Evolutionary conservation across 2,888 invertebrate genomes (phyloP).

Genomic region (Gymnoscelis rufifasciata): DNA sequence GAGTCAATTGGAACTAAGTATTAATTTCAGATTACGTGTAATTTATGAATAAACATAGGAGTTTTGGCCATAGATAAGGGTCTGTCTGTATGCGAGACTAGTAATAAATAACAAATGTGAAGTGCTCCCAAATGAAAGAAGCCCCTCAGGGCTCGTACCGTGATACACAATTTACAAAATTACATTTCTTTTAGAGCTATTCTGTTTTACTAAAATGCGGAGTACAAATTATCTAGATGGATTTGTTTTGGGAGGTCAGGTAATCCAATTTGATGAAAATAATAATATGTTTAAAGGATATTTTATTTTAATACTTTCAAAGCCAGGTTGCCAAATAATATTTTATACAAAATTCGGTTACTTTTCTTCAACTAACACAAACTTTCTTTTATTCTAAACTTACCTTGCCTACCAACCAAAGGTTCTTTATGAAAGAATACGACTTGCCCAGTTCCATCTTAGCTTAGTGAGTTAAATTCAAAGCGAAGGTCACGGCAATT

Average conservation of each 20-base stretch:
- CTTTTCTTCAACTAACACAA: too few relatives aligned
- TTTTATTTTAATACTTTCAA: too few relatives aligned
- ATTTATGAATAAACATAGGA: slow-evolving; percentile 7
- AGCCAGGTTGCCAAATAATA: too few relatives aligned
- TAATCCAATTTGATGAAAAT: slow-evolving; percentile 9
- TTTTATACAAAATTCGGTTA: too few relatives aligned
- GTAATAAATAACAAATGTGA: slow-evolving; percentile 44
- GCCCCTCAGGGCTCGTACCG: slow-evolving; percentile 37
- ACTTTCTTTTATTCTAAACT: too few relatives aligned
- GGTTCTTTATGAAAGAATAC: too few relatives aligned
- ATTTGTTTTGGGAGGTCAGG: slow-evolving; percentile 26
- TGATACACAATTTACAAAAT: slow-evolving; percentile 54
- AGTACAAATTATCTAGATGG: slow-evolving; percentile 39
- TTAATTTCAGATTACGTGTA: slow-evolving; percentile 4
- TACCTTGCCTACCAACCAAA: too few relatives aligned
- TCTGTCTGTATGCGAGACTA: slow-evolving; percentile 22
- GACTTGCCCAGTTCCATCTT: too few relatives aligned
- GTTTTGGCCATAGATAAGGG: slow-evolving; percentile 17
- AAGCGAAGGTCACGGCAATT: too few relatives aligned
- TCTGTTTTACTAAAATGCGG: slow-evolving; percentile 39
- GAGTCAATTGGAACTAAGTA: neutral
- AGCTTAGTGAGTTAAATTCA: too few relatives aligned
- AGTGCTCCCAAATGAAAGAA: slow-evolving; percentile 43
- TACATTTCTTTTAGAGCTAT: slow-evolving; percentile 49
- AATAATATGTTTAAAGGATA: too few relatives aligned